Percentiles rank a stretch among this genome's conserved stretches.
These are phyloP conservation scores for Eueides isabella DNA, from an alignment of 1,140 invertebrate species.

Conservation along the genomic window DNA sequence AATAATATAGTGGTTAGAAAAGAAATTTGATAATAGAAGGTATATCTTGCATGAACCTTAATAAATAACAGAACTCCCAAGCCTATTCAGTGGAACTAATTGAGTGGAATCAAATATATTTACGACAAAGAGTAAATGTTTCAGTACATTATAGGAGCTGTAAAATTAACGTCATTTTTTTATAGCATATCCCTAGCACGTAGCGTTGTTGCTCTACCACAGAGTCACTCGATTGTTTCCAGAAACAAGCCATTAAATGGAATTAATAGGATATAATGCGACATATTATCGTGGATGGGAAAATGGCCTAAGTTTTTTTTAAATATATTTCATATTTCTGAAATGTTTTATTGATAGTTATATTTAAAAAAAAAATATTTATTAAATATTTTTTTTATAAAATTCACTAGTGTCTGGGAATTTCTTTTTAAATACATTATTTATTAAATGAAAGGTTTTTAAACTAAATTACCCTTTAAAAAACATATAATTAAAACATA, in stretches of 20 bases:
- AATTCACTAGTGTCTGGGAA: too few species aligned
- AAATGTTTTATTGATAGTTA: too few species aligned
- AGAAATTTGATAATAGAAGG: not conserved
- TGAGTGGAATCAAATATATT: conserved; percentile 11
- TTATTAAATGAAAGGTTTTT: too few species aligned
- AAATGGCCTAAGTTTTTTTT: not conserved
- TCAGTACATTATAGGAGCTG: conserved; percentile 38
- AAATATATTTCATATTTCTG: too few species aligned
- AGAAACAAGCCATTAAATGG: conserved; percentile 55
- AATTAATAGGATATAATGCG: conserved; percentile 49
- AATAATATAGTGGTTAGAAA: too few species aligned
- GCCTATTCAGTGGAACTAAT: conserved; percentile 9
- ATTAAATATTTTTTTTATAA: too few species aligned
- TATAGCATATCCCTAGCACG: conserved; percentile 46
- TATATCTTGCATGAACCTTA: not conserved
- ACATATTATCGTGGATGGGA: not conserved
- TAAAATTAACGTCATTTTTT: conserved; percentile 54
- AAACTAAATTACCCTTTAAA: too few species aligned
- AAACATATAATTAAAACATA: too few species aligned
- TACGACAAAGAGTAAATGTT: conserved; percentile 24
- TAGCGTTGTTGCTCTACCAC: conserved; percentile 54
- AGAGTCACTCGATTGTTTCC: conserved; percentile 52
- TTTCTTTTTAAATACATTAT: too few species aligned
- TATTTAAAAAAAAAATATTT: too few species aligned
- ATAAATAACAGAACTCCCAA: not conserved